Evolutionary conservation across 2,888 invertebrate species (phyloP).

Genomic region (Stenodera caucasica): DNA sequence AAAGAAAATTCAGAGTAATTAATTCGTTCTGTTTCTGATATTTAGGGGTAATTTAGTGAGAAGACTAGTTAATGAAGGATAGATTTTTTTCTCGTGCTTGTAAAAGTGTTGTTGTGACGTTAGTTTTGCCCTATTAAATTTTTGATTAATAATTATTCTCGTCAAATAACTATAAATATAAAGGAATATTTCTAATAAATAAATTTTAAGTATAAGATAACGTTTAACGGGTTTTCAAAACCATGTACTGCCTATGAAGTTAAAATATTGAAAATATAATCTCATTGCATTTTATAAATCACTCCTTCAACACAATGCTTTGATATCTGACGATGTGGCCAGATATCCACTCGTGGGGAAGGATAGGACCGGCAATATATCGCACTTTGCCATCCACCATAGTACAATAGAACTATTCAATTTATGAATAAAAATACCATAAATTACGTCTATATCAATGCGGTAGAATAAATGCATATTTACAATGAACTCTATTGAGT

Average conservation of each 20-base stretch:
- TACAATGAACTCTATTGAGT: constrained; percentile 41
- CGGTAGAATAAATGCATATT: constrained; percentile 50
- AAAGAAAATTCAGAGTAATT: too few relatives aligned
- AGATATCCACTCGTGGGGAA: constrained; percentile 47
- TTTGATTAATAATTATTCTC: too few relatives aligned
- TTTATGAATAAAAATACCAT: constrained; percentile 54
- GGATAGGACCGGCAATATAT: constrained; percentile 47
- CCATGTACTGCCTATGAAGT: constrained; percentile 43
- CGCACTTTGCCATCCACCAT: constrained; percentile 43
- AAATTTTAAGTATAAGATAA: constrained; percentile 31
- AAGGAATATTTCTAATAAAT: constrained; percentile 7
- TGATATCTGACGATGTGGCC: constrained; percentile 45
- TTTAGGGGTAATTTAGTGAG: not conserved
- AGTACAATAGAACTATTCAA: constrained; percentile 49
- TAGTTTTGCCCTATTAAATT: too few relatives aligned
- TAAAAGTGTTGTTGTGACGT: constrained; percentile 11
- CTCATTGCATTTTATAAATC: constrained; percentile 52
- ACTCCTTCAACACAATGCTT: constrained; percentile 49
- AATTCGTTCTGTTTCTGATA: not conserved
- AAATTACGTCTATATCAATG: constrained; percentile 50
- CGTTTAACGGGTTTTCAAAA: constrained; percentile 43
- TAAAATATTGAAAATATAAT: constrained; percentile 48
- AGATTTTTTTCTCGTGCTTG: not conserved
- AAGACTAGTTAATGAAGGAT: not conserved
- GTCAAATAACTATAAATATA: too few relatives aligned